These are phyloP conservation scores for Octomys mimax DNA, from an alignment of 2,797 vertebrate genomes.

Conservation along the genomic window DNA sequence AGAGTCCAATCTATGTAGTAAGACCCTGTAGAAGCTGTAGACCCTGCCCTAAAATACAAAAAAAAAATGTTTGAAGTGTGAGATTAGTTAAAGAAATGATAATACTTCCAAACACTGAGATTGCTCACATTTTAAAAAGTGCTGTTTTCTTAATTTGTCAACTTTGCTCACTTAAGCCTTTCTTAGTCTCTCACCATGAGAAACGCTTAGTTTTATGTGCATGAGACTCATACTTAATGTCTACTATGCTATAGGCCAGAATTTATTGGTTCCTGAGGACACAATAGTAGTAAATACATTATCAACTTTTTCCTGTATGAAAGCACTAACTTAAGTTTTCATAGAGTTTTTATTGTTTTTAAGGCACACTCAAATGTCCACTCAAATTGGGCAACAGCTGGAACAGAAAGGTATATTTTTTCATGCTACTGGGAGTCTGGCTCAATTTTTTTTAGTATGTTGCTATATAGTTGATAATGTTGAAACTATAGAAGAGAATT, in stretches of 20 bases:
- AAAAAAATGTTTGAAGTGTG: neutral
- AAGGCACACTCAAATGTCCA: neutral
- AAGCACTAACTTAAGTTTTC: neutral
- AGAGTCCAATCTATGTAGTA: too few species aligned
- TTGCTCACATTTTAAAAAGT: neutral
- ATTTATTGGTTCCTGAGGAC: neutral
- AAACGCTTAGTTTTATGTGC: neutral
- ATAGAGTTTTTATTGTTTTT: neutral
- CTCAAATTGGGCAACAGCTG: neutral
- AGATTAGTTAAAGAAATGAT: neutral
- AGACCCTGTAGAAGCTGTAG: too few species aligned
- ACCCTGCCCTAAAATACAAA: too few species aligned
- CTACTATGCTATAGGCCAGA: neutral
- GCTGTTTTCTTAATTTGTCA: neutral
- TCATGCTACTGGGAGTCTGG: neutral
- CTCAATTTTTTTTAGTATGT: neutral
- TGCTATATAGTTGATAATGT: neutral
- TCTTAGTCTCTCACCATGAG: neutral
- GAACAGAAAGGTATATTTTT: neutral
- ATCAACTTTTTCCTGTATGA: neutral
- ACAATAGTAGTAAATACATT: neutral
- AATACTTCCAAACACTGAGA: neutral
- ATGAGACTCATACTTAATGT: neutral
- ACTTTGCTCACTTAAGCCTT: neutral
- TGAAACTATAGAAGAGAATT: neutral